These are phyloP conservation scores for Rhopalosiphum padi DNA, from an alignment of 1,140 invertebrate genomes.

Conservation along the genomic window DNA sequence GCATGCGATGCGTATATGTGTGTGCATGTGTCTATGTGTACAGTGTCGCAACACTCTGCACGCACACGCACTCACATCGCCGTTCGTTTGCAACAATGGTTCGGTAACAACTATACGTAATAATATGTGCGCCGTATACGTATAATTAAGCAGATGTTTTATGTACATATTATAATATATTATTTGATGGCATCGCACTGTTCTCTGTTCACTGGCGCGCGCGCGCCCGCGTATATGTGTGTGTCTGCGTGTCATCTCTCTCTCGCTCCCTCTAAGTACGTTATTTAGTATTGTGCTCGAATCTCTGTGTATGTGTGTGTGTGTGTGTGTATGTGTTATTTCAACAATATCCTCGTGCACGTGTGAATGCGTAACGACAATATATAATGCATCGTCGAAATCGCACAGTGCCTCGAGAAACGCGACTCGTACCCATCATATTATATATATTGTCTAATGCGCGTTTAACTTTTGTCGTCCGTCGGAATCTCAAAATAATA, in stretches of 20 bases:
- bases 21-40: too few species aligned
- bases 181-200: slow-evolving; percentile 23
- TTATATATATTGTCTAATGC: background rate
- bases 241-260: background rate
- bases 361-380: slow-evolving; percentile 19
- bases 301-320: background rate
- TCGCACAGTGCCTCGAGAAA: background rate
- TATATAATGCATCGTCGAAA: background rate
- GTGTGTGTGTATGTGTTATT: background rate
- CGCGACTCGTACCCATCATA: too few species aligned
- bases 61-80: too few species aligned
- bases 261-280: background rate
- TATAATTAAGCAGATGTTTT: slow-evolving; percentile 53
- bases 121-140: background rate
- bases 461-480: slow-evolving; percentile 4
- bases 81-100: slow-evolving; percentile 16
- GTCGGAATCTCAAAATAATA: background rate
- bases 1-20: background rate
- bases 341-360: background rate
- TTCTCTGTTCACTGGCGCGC: background rate
- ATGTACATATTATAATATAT: background rate
- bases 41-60: background rate
- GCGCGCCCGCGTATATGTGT: background rate
- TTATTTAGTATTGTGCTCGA: slow-evolving; percentile 14
- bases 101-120: slow-evolving; percentile 6